These are phyloP conservation scores for Sylvia borin DNA, from an alignment of 2,797 vertebrate species.

Conservation along the genomic window DNA sequence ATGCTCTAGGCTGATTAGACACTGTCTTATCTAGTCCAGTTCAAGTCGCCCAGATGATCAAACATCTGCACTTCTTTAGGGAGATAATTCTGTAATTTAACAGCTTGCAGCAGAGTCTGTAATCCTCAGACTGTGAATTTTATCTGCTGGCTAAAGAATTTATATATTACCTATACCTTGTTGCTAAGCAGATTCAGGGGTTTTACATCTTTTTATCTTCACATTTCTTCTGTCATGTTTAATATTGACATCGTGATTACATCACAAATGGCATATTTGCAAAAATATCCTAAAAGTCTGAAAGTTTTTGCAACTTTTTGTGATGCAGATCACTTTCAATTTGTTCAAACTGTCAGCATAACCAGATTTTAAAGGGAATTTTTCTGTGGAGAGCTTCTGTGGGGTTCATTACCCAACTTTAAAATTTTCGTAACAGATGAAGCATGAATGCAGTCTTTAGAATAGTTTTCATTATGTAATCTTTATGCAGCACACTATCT, in stretches of 20 bases:
- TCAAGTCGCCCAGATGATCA: neutral
- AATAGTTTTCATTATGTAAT: neutral
- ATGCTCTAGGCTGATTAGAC: neutral
- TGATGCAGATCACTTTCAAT: neutral
- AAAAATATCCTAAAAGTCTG: neutral
- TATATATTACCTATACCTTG: neutral
- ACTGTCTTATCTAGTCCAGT: neutral
- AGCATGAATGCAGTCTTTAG: neutral
- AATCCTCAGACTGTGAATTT: neutral
- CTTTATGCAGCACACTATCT: neutral
- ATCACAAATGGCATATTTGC: neutral
- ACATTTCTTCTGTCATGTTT: neutral
- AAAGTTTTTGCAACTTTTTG: neutral
- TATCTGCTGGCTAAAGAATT: neutral
- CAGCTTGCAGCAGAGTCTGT: neutral
- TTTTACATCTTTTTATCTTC: neutral
- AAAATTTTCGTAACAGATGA: neutral
- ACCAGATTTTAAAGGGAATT: neutral
- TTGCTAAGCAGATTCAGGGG: neutral
- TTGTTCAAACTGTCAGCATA: neutral
- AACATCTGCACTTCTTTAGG: neutral
- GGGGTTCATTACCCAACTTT: neutral
- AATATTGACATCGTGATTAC: neutral
- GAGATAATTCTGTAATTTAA: neutral
- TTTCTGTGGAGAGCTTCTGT: neutral